Percentiles rank a stretch among this genome's conserved stretches.
phyloP scores from a whole-genome alignment of 30 jellyfish, hydroid and myxozoan species.

The Nemopilema nomurai region DNA sequence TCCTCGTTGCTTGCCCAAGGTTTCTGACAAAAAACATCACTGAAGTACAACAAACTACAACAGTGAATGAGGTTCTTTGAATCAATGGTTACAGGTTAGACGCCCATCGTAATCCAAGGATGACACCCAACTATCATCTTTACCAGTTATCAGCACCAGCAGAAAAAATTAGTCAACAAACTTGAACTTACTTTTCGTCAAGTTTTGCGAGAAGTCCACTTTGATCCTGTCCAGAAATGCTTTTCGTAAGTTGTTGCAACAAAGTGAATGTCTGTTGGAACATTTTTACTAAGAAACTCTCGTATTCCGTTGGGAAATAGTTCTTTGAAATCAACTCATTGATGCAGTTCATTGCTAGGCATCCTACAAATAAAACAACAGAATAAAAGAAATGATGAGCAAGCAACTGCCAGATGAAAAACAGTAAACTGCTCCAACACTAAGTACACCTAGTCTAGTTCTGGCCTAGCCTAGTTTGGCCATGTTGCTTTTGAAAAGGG shows the following conservation, averaged over 20 bases:
- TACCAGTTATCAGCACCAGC: not conserved
- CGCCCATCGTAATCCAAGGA: no score
- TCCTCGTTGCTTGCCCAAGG: no score
- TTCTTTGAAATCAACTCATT: slow-evolving; percentile 89
- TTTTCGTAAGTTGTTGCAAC: slow-evolving; percentile 71
- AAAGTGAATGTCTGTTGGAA: slow-evolving; percentile 86
- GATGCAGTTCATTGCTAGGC: slow-evolving; percentile 87
- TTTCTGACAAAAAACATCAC: no score
- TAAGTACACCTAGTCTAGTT: no score
- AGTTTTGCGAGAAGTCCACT: slow-evolving; percentile 60
- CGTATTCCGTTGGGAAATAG: slow-evolving; percentile 92
- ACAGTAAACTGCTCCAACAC: not conserved
- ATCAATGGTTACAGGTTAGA: no score
- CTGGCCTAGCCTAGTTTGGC: no score
- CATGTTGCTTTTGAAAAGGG: no score
- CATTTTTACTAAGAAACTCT: slow-evolving; percentile 77
- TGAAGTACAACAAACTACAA: no score
- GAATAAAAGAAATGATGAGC: not conserved
- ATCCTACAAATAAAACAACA: slow-evolving; percentile 46
- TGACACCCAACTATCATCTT: not conserved
- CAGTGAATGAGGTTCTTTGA: no score
- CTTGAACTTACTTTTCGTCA: slow-evolving; percentile 61
- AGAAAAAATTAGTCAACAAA: not conserved
- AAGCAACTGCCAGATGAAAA: not conserved
- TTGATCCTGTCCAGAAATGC: slow-evolving; percentile 45